phyloP scores from a whole-genome alignment of 2,888 invertebrate species.

The Torymus aiolomorphi region DNA sequence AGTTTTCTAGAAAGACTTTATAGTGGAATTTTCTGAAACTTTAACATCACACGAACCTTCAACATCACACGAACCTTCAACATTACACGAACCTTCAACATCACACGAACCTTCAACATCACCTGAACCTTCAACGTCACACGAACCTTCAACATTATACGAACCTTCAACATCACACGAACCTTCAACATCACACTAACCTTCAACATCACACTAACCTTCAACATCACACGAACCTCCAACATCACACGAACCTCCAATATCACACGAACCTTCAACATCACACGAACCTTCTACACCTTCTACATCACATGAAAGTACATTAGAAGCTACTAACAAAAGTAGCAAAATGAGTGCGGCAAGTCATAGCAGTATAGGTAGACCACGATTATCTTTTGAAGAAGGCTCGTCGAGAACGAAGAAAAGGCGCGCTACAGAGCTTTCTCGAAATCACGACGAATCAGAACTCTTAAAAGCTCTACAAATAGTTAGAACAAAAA shows the following conservation, averaged over 20 bases:
- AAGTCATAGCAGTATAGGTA: neutral
- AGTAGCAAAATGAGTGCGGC: neutral
- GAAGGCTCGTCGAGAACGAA: neutral
- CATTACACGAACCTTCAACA: too few relatives aligned
- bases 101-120: too few relatives aligned
- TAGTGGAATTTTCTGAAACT: constrained; percentile 3
- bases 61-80: too few relatives aligned
- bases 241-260: too few relatives aligned
- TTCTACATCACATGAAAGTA: neutral
- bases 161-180: too few relatives aligned
- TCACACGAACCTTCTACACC: constrained; percentile 10
- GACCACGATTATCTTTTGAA: constrained; percentile 10
- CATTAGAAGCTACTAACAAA: constrained; percentile 7
- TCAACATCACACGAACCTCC: too few relatives aligned
- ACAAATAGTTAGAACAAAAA: neutral
- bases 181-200: too few relatives aligned
- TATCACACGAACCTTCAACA: too few relatives aligned
- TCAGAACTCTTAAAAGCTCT: constrained; percentile 1
- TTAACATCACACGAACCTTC: too few relatives aligned
- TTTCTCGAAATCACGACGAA: neutral
- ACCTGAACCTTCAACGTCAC: too few relatives aligned
- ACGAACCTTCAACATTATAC: too few relatives aligned
- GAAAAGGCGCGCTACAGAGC: neutral
- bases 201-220: too few relatives aligned
- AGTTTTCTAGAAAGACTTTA: neutral